Conservation (phyloP, 2,797 vertebrate genomes). For the Sternarchorhynchus goeldii region DNA sequence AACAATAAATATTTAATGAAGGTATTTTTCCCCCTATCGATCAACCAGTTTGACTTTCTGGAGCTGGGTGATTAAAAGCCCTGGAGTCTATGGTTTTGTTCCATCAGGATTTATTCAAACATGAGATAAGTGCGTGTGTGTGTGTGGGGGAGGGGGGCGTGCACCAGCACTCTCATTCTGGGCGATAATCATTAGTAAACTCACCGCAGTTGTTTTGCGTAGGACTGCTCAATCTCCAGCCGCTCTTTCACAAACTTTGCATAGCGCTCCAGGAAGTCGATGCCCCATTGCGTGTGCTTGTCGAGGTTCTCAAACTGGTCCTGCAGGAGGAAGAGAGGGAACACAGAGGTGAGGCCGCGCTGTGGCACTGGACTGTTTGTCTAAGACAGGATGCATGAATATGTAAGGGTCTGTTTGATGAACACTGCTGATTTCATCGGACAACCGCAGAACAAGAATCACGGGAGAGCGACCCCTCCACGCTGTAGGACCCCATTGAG, state of each 20-base stretch:
- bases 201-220: conserved; percentile 98
- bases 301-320: conserved; percentile 99
- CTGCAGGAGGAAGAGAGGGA: conserved; percentile 71
- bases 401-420: conserved; percentile 38
- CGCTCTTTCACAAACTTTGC: conserved; percentile 98
- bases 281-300: conserved; percentile 98
- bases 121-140: neutral
- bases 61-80: neutral
- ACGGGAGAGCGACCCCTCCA: conserved; percentile 15
- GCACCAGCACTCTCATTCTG: neutral
- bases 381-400: conserved; percentile 44
- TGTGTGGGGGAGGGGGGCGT: conserved; percentile 4
- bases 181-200: neutral
- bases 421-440: conserved; percentile 17
- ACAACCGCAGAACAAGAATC: conserved; percentile 10
- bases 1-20: conserved; percentile 8
- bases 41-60: neutral
- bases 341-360: conserved; percentile 14
- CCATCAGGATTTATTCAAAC: conserved; percentile 10
- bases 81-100: neutral
- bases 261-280: conserved; percentile 97
- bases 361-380: conserved; percentile 23
- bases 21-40: neutral
- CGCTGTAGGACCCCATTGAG: no score
- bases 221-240: conserved; percentile 96